Evolutionary conservation across 2,888 invertebrate genomes (phyloP), one percentile per base, ranked within the genome.

Genomic region (Strigamia crassipes): DNA sequence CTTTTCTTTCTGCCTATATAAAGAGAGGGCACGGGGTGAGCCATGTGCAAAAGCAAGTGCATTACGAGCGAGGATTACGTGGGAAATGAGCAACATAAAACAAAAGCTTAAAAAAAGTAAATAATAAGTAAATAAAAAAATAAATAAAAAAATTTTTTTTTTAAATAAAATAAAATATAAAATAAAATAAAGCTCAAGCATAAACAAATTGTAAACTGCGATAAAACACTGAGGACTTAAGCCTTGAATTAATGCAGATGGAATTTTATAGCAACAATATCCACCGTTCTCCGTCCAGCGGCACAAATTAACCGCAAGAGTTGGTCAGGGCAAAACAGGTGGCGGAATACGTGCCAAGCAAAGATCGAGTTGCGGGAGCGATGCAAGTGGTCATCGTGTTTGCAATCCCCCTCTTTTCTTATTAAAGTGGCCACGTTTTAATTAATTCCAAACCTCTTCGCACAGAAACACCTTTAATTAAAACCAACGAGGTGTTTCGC

Each of bases 351-450:
- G 73, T 31, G 23, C 27, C 73, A 12, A 73, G 73, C 73, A 73
- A 73, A 73, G 73, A 31, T 56, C 12, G 73, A 27, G 73, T 73
- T 73, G 73, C 73, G 73, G 73, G 73, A n/a, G 73, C 2, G 73
- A 15, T 12, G 27, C 6, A 27, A 27, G 73, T 27, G 73, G 73
- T 73, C 73, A 73, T 73, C 73, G 73, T 73, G 73, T 73, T 73
- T 31, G 73, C 73, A n/a, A 23, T 2, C 73, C 56, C 73, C 73
- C 18, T n/a, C 66, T 27, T 73, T 31, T 73, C 73, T 73, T 73
- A 73, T 73, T 73, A 73, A 73, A 73, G 73, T 73, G 73, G 27
- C 73, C 73, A 73, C 73, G 73, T 73, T 73, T 73, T 73, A 73
- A 73, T 73, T 73, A 73, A 73, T 73, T 73, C 23, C 31, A 31